These are phyloP conservation scores for Eueides isabella DNA, from an alignment of 1,140 invertebrate genomes.

Conservation along the genomic window DNA sequence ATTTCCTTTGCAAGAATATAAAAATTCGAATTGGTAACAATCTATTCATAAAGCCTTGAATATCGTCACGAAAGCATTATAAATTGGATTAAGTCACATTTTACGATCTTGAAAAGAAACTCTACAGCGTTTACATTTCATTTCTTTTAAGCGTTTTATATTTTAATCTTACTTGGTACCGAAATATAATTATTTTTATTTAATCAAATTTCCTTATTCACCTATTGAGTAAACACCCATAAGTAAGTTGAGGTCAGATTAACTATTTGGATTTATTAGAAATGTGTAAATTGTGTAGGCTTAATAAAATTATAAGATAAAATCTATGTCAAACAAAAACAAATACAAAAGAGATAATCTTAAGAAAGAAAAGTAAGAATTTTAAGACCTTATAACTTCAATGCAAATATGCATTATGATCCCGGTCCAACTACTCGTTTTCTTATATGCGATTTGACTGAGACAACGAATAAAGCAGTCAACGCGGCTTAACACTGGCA, in stretches of 20 bases:
- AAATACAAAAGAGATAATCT: too few species aligned
- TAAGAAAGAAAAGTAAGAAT: too few species aligned
- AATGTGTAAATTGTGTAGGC: too few species aligned
- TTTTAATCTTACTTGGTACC: background rate
- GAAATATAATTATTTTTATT: constrained; percentile 5
- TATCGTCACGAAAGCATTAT: constrained; percentile 29
- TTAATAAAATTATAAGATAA: too few species aligned
- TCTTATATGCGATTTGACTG: too few species aligned
- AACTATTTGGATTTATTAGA: too few species aligned
- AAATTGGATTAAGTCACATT: constrained; percentile 25
- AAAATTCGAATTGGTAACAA: constrained; percentile 20
- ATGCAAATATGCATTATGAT: too few species aligned
- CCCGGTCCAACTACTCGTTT: too few species aligned
- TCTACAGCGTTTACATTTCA: background rate
- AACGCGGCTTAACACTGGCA: too few species aligned
- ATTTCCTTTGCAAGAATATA: constrained; percentile 5
- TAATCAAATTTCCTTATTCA: background rate
- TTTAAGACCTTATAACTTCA: too few species aligned
- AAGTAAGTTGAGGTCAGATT: background rate
- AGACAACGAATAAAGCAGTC: too few species aligned
- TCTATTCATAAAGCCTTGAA: constrained; percentile 22
- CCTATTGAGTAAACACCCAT: background rate
- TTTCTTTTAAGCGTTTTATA: constrained; percentile 1
- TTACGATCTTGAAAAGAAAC: constrained; percentile 24
- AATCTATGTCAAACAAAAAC: too few species aligned